phyloP scores from a whole-genome alignment of 2,888 invertebrate species.

The Agriopis marginaria region DNA sequence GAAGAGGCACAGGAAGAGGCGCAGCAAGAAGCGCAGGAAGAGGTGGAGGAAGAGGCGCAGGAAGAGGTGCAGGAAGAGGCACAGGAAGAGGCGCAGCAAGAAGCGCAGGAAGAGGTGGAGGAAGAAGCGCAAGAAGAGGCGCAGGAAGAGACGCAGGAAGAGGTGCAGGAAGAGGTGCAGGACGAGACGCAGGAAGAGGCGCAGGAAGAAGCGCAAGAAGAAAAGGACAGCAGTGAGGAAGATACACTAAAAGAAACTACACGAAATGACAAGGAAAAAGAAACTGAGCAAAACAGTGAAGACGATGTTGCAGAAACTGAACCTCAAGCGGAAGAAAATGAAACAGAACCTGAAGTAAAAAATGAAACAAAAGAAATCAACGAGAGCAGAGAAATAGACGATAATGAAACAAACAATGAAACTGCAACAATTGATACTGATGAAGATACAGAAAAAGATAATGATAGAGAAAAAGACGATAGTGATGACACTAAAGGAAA shows the following conservation, averaged over 20 bases:
- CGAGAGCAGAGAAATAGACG: background rate
- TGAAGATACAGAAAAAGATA: background rate
- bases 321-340: background rate
- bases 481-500: background rate
- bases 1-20: too few relatives aligned
- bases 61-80: too few relatives aligned
- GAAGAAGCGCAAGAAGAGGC: too few relatives aligned
- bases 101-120: too few relatives aligned
- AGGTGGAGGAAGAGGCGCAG: too few relatives aligned
- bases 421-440: background rate
- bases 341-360: conserved; percentile 1
- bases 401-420: background rate
- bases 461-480: background rate
- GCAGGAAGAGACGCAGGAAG: too few relatives aligned
- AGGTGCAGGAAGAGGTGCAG: too few relatives aligned
- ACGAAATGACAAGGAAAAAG: background rate
- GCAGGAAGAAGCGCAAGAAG: too few relatives aligned
- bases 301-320: conserved; percentile 9
- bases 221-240: too few relatives aligned
- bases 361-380: background rate
- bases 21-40: too few relatives aligned
- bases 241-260: background rate
- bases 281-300: background rate
- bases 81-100: too few relatives aligned
- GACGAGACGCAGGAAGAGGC: too few relatives aligned